Base-by-base conservation (phyloP, 92 coral and sea anemone genomes). In the Epizoanthus scotinus region DNA sequence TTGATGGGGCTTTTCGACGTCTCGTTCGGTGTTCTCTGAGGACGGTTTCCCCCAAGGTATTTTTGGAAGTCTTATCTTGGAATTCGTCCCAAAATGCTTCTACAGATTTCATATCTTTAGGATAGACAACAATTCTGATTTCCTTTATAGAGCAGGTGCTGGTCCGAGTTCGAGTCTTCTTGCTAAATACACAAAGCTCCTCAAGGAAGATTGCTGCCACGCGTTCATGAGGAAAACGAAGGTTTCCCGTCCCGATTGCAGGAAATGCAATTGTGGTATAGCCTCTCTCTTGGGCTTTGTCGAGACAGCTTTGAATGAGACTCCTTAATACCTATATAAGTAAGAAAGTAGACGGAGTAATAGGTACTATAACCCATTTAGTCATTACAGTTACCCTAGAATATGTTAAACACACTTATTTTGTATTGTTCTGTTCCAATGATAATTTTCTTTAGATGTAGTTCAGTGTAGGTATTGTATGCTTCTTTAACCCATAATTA, bases 181-280 rank as follows among this genome's bases (percentile, higher is more conserved):
- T 69, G 27, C 87, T 91, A 52, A 92, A 93, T 31, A 70, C 0
- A 8, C 81, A 65, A 1, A 82, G 80, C 70, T 88, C 94, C 21
- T 88, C 92, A 29, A 90, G 77, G 84, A 89, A 93, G 19, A 71
- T 60, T 10, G 69, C 84, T 29, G 94, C 94, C 22, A 90, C 93
- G 5, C 79, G 62, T 49, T 78, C 85, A 28, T 67, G 89, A 18
- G 97, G 97, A 82, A 84, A 92, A 6, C 80, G 67, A 31, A 89
- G 87, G 25, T 87, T 87, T 68, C 97, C 97, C 21, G 97, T 92
- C 53, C 97, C 97, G 68, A 92, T 87, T 38, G 97, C 97, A 8
- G 97, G 97, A 27, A 92, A 88, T 42, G 97, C 89, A 44, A 93
- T 90, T 7, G 81, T 90, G 5, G 73, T 73, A 40, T 87, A 87